phyloP scores from a whole-genome alignment of 1,140 invertebrate genomes.

The Sarcophaga bullata region DNA sequence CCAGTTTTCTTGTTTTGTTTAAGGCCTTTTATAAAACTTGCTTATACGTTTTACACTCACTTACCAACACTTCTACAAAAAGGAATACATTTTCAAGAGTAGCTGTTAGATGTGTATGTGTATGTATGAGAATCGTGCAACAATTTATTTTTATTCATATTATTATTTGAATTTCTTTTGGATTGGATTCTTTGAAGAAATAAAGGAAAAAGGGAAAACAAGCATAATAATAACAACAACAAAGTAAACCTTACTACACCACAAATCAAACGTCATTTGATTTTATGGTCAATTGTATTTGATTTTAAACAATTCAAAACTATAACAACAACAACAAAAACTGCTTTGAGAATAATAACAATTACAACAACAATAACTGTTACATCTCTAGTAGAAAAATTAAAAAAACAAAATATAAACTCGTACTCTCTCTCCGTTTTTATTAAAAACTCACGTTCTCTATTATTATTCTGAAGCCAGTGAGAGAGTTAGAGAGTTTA shows the following conservation, averaged over 20 bases:
- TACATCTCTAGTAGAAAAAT: too few relatives aligned
- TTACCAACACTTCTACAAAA: not conserved
- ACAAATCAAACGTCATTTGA: constrained; percentile 17
- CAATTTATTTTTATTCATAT: constrained; percentile 11
- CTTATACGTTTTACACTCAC: not conserved
- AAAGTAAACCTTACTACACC: not conserved
- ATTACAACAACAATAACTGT: too few relatives aligned
- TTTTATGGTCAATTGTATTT: not conserved
- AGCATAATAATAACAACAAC: not conserved
- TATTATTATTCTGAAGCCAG: too few relatives aligned
- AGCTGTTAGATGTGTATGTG: not conserved
- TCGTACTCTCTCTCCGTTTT: too few relatives aligned
- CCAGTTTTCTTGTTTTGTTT: not conserved
- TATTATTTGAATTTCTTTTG: not conserved
- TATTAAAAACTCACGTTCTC: too few relatives aligned
- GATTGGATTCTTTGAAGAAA: too few relatives aligned
- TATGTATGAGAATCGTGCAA: constrained; percentile 4
- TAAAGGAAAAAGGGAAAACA: too few relatives aligned
- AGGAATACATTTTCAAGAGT: not conserved
- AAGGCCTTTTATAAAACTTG: not conserved
- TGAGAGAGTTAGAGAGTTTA: too few relatives aligned
- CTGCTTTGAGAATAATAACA: too few relatives aligned
- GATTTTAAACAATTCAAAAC: too few relatives aligned
- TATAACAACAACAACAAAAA: too few relatives aligned
- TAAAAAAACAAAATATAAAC: too few relatives aligned